phyloP scores from a whole-genome alignment of 1,140 invertebrate species.

The Scylla paramamosain region DNA sequence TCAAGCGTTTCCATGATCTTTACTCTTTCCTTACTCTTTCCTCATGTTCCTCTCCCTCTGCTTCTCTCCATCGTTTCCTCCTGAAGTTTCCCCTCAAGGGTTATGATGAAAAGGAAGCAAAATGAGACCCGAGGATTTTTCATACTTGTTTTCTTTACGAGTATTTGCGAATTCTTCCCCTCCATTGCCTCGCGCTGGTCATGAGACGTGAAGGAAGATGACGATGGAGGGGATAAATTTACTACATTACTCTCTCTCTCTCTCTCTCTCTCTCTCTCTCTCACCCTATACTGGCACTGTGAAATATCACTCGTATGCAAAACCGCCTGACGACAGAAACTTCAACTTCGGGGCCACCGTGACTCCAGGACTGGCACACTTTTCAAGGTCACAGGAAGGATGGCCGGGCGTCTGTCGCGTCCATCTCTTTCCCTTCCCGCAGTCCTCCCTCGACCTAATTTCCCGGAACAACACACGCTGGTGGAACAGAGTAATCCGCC shows the following conservation, averaged over 20 bases:
- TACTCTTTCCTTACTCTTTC: background rate
- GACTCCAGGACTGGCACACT: background rate
- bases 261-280: constrained; percentile 1
- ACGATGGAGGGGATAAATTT: background rate
- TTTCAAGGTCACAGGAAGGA: background rate
- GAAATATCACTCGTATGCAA: background rate
- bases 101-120: background rate
- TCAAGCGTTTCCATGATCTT: background rate
- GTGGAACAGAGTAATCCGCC: background rate
- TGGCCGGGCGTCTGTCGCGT: background rate
- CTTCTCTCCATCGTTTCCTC: background rate
- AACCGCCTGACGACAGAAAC: background rate
- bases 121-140: background rate
- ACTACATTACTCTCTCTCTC: background rate
- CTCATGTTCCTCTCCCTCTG: background rate
- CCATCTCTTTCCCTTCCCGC: background rate
- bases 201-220: background rate
- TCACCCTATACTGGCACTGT: background rate
- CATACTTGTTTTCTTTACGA: background rate
- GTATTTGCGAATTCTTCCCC: background rate
- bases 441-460: background rate
- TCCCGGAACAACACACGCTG: background rate
- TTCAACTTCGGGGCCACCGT: background rate
- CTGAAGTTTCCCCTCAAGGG: background rate
- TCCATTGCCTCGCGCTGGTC: background rate